Percentiles rank a stretch among this genome's conserved stretches.
Conservation (phyloP, 2,113 vertebrate genomes). For the Pedetes capensis region DNA sequence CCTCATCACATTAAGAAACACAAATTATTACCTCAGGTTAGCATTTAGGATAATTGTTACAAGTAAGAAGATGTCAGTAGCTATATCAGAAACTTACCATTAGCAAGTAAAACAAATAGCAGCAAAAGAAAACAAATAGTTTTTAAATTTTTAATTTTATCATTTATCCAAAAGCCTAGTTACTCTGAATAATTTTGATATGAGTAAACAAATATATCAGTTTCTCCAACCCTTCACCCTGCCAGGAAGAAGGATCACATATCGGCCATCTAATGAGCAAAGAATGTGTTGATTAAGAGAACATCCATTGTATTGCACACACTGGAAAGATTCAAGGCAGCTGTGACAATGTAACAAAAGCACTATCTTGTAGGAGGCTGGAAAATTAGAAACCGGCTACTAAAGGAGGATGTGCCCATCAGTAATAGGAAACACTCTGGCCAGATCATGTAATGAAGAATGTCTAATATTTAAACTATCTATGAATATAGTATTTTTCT, state of each 20-base stretch:
- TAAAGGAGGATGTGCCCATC: not conserved
- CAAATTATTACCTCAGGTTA: not conserved
- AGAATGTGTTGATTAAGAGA: not conserved
- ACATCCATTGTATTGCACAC: not conserved
- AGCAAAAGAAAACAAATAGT: not conserved
- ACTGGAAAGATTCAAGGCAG: not conserved
- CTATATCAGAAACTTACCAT: not conserved
- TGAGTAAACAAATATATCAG: not conserved
- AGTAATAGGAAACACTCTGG: not conserved
- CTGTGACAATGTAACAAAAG: too few relatives aligned
- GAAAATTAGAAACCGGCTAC: not conserved
- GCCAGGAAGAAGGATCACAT: not conserved
- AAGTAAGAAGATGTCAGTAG: not conserved
- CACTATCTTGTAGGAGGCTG: not conserved
- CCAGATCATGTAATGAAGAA: not conserved
- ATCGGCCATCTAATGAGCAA: not conserved
- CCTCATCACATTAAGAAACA: not conserved
- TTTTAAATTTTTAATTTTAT: conserved; percentile 18
- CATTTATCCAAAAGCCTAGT: not conserved
- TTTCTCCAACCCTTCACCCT: not conserved
- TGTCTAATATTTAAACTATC: not conserved
- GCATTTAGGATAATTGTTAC: not conserved
- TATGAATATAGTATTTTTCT: not conserved
- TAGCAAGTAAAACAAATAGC: not conserved
- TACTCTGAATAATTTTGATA: not conserved